Evolutionary conservation across 2,888 invertebrate species (phyloP).

Genomic region (Diadegma fenestrale): DNA sequence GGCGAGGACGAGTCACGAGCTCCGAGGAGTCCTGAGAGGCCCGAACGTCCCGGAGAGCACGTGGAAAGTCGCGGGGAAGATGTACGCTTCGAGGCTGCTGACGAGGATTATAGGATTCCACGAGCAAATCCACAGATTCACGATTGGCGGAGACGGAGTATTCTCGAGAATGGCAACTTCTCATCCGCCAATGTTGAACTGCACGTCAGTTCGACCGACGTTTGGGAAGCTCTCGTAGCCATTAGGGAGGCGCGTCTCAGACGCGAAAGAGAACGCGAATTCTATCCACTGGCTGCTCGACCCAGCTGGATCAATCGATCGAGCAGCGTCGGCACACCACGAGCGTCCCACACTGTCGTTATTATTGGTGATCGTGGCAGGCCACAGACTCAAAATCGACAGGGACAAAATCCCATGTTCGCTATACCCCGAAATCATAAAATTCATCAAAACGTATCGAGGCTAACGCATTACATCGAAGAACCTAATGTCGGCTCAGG

Average conservation of each 20-base stretch:
- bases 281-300: conserved; percentile 68
- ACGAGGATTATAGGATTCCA: conserved; percentile 72
- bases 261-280: conserved; percentile 86
- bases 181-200: conserved; percentile 83
- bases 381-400: conserved; percentile 77
- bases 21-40: conserved; percentile 26
- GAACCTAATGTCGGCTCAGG: conserved; percentile 96
- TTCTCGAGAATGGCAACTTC: conserved; percentile 77
- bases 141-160: conserved; percentile 75
- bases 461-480: conserved; percentile 93
- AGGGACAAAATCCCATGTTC: conserved; percentile 79
- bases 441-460: conserved; percentile 90
- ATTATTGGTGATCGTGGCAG: conserved; percentile 81
- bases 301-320: conserved; percentile 75
- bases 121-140: conserved; percentile 73
- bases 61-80: conserved; percentile 58
- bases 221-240: conserved; percentile 89
- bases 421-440: conserved; percentile 84
- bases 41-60: conserved; percentile 14
- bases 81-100: conserved; percentile 73
- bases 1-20: conserved; percentile 68
- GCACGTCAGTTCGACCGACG: conserved; percentile 86
- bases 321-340: conserved; percentile 75
- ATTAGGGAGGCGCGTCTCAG: conserved; percentile 88
- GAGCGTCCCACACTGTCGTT: conserved; percentile 81